A percentile compares a stretch with the other conserved stretches of the same genome.
Conservation (phyloP, 2,797 vertebrate genomes). For the Megaceryle alcyon region DNA sequence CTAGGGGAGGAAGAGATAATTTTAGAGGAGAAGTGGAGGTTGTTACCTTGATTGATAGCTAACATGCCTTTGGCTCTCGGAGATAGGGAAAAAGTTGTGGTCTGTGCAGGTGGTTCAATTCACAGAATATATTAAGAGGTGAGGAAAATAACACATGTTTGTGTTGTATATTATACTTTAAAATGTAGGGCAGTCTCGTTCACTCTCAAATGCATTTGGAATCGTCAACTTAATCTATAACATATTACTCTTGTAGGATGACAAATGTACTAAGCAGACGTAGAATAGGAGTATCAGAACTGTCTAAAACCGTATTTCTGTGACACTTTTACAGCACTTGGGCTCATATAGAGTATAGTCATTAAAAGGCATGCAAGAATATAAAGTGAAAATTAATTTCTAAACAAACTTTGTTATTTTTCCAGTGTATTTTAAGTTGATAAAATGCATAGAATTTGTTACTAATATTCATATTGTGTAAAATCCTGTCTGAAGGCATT, state of each 20-base stretch:
- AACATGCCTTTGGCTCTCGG: not conserved
- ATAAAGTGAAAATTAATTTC: not conserved
- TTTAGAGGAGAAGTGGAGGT: not conserved
- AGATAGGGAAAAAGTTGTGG: not conserved
- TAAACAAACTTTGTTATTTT: not conserved
- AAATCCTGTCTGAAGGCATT: not conserved
- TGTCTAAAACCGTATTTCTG: not conserved
- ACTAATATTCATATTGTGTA: not conserved
- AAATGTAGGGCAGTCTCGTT: not conserved
- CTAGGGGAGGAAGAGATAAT: not conserved
- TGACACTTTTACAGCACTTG: not conserved
- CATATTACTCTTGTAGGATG: not conserved
- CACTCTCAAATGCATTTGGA: not conserved
- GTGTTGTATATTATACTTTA: not conserved
- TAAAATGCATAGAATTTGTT: not conserved
- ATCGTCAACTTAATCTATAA: not conserved
- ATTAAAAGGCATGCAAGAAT: slow-evolving; percentile 3
- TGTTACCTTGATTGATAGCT: not conserved
- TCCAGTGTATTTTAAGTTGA: not conserved
- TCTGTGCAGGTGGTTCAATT: not conserved
- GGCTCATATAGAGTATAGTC: not conserved
- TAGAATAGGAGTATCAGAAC: not conserved
- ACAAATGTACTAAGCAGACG: not conserved
- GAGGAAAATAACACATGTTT: not conserved
- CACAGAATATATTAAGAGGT: not conserved